Evolutionary conservation across 2,888 invertebrate species (phyloP).

Genomic region (Macrosoma leucophasiata): DNA sequence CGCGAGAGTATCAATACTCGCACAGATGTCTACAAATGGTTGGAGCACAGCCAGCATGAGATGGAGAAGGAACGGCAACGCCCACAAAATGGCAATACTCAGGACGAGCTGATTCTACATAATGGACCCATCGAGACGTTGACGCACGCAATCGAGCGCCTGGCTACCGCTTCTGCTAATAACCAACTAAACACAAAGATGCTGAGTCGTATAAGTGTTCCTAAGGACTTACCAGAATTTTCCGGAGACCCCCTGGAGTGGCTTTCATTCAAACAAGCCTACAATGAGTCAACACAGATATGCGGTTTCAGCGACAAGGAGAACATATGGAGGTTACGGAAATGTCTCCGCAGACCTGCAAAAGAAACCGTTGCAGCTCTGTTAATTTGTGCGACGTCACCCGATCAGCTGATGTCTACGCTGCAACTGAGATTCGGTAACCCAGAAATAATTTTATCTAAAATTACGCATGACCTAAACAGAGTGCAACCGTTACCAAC

Average conservation of each 20-base stretch:
- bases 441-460: constrained; percentile 19
- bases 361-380: constrained; percentile 22
- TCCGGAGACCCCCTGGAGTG: constrained; percentile 26
- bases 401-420: constrained; percentile 17
- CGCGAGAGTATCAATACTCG: too few species aligned
- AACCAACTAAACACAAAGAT: neutral
- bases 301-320: constrained; percentile 21
- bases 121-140: neutral
- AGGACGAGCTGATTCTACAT: neutral
- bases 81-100: constrained; percentile 1
- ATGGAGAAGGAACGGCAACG: constrained; percentile 5
- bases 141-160: neutral
- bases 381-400: constrained; percentile 19
- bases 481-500: constrained; percentile 19
- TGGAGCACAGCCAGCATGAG: constrained; percentile 13
- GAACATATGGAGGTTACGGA: constrained; percentile 22
- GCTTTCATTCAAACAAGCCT: constrained; percentile 23
- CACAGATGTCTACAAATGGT: constrained; percentile 11
- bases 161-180: neutral
- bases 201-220: constrained; percentile 13
- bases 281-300: constrained; percentile 19
- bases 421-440: constrained; percentile 22
- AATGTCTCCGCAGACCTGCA: constrained; percentile 21
- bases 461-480: constrained; percentile 21
- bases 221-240: constrained; percentile 16